phyloP scores from a whole-genome alignment of 1,140 invertebrate species.

The Aphis craccivora region DNA sequence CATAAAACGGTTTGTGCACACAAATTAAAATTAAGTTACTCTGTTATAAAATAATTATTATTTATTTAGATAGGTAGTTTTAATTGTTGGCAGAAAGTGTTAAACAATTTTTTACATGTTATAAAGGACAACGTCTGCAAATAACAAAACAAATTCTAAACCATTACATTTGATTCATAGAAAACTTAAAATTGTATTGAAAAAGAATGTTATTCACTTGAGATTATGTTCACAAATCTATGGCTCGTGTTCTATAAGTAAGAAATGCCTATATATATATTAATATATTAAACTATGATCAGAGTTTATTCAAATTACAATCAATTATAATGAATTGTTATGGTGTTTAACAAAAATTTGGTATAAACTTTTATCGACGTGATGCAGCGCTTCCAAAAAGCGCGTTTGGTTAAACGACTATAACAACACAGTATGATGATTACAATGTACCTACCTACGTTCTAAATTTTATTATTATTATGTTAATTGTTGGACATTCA shows the following conservation, averaged over 20 bases:
- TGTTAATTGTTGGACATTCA: neutral
- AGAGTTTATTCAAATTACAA: too few species aligned
- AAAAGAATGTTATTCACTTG: neutral
- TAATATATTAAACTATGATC: too few species aligned
- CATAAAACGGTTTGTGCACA: neutral
- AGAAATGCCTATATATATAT: too few species aligned
- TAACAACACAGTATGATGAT: neutral
- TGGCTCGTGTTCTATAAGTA: too few species aligned
- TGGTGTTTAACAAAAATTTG: too few species aligned
- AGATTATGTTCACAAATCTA: too few species aligned
- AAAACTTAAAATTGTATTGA: neutral
- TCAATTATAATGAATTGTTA: too few species aligned
- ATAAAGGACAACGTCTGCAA: neutral
- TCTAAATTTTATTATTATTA: neutral
- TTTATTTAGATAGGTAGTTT: neutral
- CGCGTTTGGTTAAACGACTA: too few species aligned
- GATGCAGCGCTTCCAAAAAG: too few species aligned
- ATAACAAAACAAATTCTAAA: neutral
- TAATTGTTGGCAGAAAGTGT: neutral
- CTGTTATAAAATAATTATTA: neutral
- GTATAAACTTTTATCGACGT: too few species aligned
- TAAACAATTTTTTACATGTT: neutral
- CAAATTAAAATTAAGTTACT: neutral
- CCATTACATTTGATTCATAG: neutral
- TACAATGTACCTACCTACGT: constrained; percentile 7